Conservation (phyloP, 2,888 invertebrate species). For the Dasysyrphus tricinctus region DNA sequence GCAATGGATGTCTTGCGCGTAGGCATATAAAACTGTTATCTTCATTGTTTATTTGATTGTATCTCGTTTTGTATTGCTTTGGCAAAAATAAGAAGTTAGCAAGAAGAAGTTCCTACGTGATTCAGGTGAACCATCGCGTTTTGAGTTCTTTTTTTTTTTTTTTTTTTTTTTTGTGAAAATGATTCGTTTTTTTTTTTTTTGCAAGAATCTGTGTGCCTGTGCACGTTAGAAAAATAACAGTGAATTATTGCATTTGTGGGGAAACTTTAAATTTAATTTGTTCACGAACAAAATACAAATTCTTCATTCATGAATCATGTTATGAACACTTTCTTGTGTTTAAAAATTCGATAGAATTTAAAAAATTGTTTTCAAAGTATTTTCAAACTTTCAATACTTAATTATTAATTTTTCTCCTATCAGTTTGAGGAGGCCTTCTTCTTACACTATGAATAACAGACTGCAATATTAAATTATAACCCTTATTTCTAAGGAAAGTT, state of each 20-base stretch:
- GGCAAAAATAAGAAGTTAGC: conserved; percentile 40
- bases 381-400: too few relatives aligned
- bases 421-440: too few relatives aligned
- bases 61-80: not conserved
- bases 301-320: too few relatives aligned
- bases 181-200: not conserved
- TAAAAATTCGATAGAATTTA: too few relatives aligned
- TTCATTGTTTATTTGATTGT: conserved; percentile 22
- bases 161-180: not conserved
- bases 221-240: not conserved
- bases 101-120: conserved; percentile 39
- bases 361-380: too few relatives aligned
- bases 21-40: conserved; percentile 24
- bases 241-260: too few relatives aligned
- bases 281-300: too few relatives aligned
- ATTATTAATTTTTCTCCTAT: too few relatives aligned
- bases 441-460: too few relatives aligned
- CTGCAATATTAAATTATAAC: too few relatives aligned
- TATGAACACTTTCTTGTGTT: too few relatives aligned
- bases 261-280: too few relatives aligned
- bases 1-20: conserved; percentile 11
- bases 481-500: not conserved
- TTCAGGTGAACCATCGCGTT: conserved; percentile 40
- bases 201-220: not conserved
- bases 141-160: not conserved